Evolutionary conservation across 1,140 invertebrate species (phyloP).

Genomic region (Caerostris darwini): DNA sequence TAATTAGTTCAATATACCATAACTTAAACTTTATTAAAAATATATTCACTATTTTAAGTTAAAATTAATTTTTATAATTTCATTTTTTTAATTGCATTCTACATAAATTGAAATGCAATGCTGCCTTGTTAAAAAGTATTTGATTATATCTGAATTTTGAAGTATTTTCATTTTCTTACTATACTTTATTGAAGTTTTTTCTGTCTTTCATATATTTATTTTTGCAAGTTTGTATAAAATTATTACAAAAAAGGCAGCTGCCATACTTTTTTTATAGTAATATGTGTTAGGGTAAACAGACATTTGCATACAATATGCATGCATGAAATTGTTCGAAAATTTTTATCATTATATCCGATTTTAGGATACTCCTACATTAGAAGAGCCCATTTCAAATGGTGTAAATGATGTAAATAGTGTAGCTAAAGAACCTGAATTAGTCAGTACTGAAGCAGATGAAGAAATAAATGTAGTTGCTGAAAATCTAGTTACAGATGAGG

Average conservation of each 20-base stretch:
- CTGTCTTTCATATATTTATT: no score
- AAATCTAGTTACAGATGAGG: neutral
- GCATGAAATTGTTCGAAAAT: neutral
- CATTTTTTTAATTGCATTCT: no score
- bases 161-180: no score
- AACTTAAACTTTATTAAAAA: neutral
- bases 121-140: no score
- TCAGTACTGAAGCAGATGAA: slow-evolving; percentile 67
- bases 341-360: slow-evolving; percentile 79
- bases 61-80: neutral
- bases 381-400: slow-evolving; percentile 53
- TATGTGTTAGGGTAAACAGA: no score
- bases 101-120: no score
- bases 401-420: slow-evolving; percentile 78
- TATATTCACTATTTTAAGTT: neutral
- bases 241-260: no score
- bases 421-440: slow-evolving; percentile 79
- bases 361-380: slow-evolving; percentile 79
- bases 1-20: neutral
- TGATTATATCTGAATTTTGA: no score
- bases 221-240: no score
- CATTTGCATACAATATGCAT: no score
- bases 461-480: slow-evolving; percentile 54
- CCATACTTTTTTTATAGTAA: no score
- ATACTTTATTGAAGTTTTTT: no score